These are phyloP conservation scores for Colletes collaris DNA, from an alignment of 2,888 invertebrate genomes.

Conservation along the genomic window DNA sequence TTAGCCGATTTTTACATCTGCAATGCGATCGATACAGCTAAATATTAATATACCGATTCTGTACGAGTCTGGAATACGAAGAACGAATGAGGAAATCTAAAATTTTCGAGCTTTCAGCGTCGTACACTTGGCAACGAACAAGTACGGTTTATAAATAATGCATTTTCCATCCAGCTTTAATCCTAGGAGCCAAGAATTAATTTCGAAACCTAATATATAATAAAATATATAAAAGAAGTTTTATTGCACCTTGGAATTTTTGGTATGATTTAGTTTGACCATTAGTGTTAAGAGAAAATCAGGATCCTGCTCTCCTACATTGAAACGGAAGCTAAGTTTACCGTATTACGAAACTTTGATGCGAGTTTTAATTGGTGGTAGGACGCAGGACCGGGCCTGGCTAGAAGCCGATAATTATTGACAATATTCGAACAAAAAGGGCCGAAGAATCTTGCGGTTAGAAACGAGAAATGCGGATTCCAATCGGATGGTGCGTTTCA, in stretches of 20 bases:
- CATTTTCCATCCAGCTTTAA: background rate
- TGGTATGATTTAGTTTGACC: no score
- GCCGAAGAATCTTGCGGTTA: background rate
- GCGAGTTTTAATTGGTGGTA: no score
- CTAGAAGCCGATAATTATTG: background rate
- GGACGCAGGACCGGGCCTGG: no score
- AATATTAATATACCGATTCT: background rate
- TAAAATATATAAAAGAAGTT: no score
- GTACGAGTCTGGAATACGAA: background rate
- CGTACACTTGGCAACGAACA: background rate
- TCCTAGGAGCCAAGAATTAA: no score
- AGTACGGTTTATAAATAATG: conserved; percentile 45
- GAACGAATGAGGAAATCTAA: conserved; percentile 4
- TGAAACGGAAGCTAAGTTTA: no score
- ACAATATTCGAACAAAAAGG: background rate
- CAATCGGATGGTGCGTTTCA: conserved; percentile 71
- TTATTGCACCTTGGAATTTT: no score
- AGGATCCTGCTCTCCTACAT: no score
- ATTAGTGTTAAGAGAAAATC: no score
- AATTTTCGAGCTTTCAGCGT: background rate
- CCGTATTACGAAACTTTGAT: no score
- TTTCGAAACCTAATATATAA: no score
- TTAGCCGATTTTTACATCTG: conserved; percentile 2
- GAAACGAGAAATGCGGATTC: conserved; percentile 16
- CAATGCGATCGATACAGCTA: conserved; percentile 44